Percentiles rank a stretch among this genome's conserved stretches.
These are phyloP conservation scores for Fistularia commersonii DNA, from an alignment of 2,797 vertebrate genomes.

Conservation along the genomic window DNA sequence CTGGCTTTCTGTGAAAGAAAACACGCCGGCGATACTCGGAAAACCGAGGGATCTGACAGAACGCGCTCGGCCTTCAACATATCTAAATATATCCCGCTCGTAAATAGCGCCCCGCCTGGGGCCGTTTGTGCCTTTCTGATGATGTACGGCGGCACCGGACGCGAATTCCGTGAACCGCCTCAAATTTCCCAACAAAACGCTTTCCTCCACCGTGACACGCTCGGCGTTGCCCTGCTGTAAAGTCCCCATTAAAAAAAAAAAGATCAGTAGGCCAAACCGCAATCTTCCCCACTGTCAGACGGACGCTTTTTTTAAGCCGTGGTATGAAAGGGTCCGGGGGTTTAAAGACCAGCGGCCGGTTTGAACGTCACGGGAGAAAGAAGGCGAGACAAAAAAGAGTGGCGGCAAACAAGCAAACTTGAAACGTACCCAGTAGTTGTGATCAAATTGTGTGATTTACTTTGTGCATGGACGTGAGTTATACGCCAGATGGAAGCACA, in stretches of 20 bases:
- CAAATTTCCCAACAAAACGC: slow-evolving; percentile 32
- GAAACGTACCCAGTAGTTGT: slow-evolving; percentile 52
- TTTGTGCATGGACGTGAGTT: slow-evolving; percentile 43
- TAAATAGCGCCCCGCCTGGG: slow-evolving; percentile 35
- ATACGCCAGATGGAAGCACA: slow-evolving; percentile 52
- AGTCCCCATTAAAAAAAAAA: slow-evolving; percentile 51
- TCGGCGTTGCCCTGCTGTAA: slow-evolving; percentile 51
- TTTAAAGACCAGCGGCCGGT: slow-evolving; percentile 63
- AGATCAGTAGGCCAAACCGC: slow-evolving; percentile 43
- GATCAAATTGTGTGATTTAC: slow-evolving; percentile 44
- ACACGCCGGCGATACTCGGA: slow-evolving; percentile 43
- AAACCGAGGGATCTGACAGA: slow-evolving; percentile 35
- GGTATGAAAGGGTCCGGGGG: slow-evolving; percentile 51
- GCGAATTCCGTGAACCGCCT: slow-evolving; percentile 34
- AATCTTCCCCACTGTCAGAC: slow-evolving; percentile 40
- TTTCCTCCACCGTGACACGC: too few species aligned
- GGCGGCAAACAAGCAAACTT: slow-evolving; percentile 9
- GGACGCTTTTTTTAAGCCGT: slow-evolving; percentile 43
- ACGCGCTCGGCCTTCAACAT: slow-evolving; percentile 17
- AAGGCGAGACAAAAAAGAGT: slow-evolving; percentile 43
- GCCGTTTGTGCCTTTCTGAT: slow-evolving; percentile 32
- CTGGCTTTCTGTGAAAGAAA: slow-evolving; percentile 44
- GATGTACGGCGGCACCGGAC: slow-evolving; percentile 23
- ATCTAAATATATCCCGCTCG: slow-evolving; percentile 42
- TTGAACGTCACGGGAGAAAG: slow-evolving; percentile 50